Percentiles rank a stretch among this genome's conserved stretches.
phyloP scores from a whole-genome alignment of 2,113 vertebrate genomes.

The Chamaetylas fuelleborni region DNA sequence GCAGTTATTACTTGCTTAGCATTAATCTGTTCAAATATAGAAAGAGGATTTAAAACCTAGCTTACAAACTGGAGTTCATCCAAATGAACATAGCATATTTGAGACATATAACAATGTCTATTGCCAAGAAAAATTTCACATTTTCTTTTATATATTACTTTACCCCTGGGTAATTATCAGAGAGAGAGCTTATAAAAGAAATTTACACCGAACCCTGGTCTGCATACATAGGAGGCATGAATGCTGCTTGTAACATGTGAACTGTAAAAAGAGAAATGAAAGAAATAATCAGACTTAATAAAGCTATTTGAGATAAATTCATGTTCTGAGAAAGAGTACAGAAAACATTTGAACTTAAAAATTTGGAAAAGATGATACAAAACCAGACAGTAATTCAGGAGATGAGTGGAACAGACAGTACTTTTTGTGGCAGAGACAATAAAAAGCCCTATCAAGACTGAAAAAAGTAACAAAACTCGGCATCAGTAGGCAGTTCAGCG shows the following conservation, averaged over 20 bases:
- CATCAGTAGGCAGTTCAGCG: neutral
- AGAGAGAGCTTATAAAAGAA: neutral
- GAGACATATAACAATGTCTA: neutral
- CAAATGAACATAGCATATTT: neutral
- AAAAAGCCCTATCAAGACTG: neutral
- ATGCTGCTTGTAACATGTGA: neutral
- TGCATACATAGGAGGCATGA: neutral
- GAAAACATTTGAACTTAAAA: neutral
- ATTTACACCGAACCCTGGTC: neutral
- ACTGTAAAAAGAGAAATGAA: neutral
- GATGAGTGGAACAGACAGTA: neutral
- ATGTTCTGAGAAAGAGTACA: neutral
- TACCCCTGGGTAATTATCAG: neutral
- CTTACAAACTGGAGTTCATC: neutral
- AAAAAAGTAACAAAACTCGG: neutral
- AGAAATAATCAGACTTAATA: neutral
- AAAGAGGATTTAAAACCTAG: neutral
- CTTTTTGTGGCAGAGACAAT: neutral
- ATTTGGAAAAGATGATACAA: neutral
- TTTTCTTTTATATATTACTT: neutral
- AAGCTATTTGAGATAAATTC: neutral
- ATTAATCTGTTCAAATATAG: neutral
- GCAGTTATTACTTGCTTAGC: neutral
- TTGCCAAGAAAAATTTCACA: neutral
- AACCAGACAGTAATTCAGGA: neutral